A percentile compares a stretch with the other conserved stretches of the same genome.
These are phyloP conservation scores for Hormiphora californensis DNA, from an alignment of 37 sponge, comb jelly and placozoan species.

Conservation along the genomic window DNA sequence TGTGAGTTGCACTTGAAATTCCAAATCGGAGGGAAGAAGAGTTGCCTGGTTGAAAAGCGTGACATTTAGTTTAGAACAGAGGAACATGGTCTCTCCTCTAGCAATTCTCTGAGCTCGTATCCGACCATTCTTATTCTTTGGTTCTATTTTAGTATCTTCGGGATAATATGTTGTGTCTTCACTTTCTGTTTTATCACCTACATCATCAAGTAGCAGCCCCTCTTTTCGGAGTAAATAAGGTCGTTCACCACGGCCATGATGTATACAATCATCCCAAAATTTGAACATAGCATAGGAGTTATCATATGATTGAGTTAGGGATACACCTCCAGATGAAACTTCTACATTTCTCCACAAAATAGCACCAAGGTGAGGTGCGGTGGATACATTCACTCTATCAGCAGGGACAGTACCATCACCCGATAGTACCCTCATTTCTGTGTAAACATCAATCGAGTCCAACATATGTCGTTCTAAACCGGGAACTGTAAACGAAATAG, in stretches of 20 bases:
- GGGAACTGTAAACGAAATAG: slow-evolving; percentile 6
- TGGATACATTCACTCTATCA: slow-evolving; percentile 14
- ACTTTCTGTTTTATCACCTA: background rate
- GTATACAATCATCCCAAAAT: background rate
- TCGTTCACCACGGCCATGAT: background rate
- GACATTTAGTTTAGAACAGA: background rate
- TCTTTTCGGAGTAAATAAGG: background rate
- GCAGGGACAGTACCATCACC: background rate
- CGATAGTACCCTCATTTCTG: slow-evolving; percentile 21
- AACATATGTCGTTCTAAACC: background rate
- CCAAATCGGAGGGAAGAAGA: background rate
- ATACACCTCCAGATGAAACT: background rate
- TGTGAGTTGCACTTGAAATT: background rate
- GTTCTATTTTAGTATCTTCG: no score
- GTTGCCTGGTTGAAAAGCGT: background rate
- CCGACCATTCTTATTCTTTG: background rate
- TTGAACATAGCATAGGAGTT: no score
- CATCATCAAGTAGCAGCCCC: background rate
- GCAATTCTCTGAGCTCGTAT: background rate
- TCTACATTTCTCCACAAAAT: slow-evolving; percentile 13
- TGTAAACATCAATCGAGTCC: slow-evolving; percentile 1
- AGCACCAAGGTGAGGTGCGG: background rate
- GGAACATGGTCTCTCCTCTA: background rate
- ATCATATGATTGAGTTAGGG: background rate
- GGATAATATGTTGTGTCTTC: background rate